Conservation (phyloP, 2,113 vertebrate genomes). For the Polypterus senegalus region DNA sequence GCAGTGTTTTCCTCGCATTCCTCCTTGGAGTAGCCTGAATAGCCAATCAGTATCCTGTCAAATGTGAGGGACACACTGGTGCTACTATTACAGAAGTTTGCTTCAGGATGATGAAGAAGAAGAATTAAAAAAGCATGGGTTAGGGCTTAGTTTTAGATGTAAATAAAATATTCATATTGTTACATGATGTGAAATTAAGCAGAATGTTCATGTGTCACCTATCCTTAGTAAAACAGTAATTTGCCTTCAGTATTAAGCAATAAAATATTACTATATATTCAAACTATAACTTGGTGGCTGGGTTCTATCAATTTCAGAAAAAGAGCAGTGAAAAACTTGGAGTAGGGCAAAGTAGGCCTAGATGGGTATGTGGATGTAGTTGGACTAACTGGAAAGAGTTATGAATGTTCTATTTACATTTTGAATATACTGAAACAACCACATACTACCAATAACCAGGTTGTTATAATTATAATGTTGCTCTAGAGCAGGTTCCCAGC, state of each 20-base stretch:
- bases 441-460: too few relatives aligned
- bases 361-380: too few relatives aligned
- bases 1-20: slow-evolving; percentile 2
- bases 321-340: too few relatives aligned
- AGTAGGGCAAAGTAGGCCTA: too few relatives aligned
- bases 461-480: too few relatives aligned
- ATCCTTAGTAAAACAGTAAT: background rate
- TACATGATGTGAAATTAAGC: background rate
- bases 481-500: too few relatives aligned
- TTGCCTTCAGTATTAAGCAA: background rate
- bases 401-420: too few relatives aligned
- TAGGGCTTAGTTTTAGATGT: background rate
- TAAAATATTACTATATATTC: too few relatives aligned
- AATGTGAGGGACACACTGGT: slow-evolving; percentile 7
- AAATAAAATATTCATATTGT: background rate
- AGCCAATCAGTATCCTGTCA: slow-evolving; percentile 2
- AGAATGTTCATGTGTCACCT: background rate
- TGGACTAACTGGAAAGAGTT: too few relatives aligned
- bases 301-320: too few relatives aligned
- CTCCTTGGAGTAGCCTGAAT: slow-evolving; percentile 11
- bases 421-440: too few relatives aligned
- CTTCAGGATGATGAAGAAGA: slow-evolving; percentile 4
- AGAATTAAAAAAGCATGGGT: background rate
- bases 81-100: slow-evolving; percentile 8
- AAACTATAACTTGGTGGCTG: too few relatives aligned